Base-by-base conservation (phyloP, 2,888 invertebrate genomes). In the Cryptophagus acutangulus region DNA sequence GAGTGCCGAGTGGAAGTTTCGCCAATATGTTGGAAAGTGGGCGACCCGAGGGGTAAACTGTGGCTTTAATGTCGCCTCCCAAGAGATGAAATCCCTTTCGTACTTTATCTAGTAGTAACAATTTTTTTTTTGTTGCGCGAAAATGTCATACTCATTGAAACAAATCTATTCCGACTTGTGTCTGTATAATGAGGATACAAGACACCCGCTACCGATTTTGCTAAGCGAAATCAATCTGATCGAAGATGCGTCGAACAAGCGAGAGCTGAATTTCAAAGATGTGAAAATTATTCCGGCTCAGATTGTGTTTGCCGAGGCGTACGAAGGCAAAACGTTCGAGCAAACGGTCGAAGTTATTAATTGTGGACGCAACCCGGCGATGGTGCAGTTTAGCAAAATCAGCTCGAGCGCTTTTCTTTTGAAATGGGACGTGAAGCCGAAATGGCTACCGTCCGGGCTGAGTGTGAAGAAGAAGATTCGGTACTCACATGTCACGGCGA, bases 291-390 rank as follows among this genome's bases (percentile, higher is more conserved):
- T 52, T 2, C 73, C 73, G 2, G 45, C 51, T 17, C 56, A 45
- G n/a, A 63, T 73, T 50, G 47, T 60, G 29, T 73, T 73, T 41
- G 49, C 50, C n/a, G 65, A 71, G 46, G 69, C 71, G 3, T 66
- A 60, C 33, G 71, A 72, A 48, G 71, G 71, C 3, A 63, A 69
- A 33, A 46, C 41, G 1, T 68, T 64, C 43, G 42, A 54, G 1
- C 50, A 65, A 43, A 51, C 47, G 2, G 43, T 73, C 13, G 61
- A 46, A 0, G 59, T 73, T 8, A 62, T 59, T 38, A 73, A 73
- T 46, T 46, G 55, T 6, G 70, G 71, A 2, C 55, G 51, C 6
- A 57, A 55, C 15, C 45, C 57, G 0, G 67, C 65, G 1, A 49
- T 59, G 38, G 49, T 73, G 2, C 55, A 62, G 47, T 61, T 73